Evolutionary conservation across 2,113 vertebrate genomes (phyloP), one percentile per base, ranked within the genome.

Genomic region (Spea bombifrons): DNA sequence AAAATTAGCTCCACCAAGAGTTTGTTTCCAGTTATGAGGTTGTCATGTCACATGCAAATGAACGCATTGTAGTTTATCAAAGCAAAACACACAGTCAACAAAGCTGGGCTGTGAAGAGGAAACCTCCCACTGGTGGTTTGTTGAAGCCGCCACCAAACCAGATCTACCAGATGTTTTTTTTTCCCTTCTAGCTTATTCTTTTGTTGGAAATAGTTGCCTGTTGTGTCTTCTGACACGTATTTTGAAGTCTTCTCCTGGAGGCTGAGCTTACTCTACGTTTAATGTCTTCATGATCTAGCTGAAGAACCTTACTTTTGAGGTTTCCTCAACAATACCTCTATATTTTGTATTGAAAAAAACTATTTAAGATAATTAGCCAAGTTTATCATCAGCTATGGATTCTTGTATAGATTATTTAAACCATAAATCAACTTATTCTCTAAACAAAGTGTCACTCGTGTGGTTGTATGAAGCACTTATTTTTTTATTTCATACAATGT

Each of bases 161-260:
- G 88, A 89, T 86, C 90, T 90, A 91, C 91, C 90, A 92, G 90
- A 91, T 92, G 90, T 89, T 88, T 90, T 87, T 86, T 87, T 90
- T 90, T 90, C 91, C 92, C 90, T 86, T 86, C 85, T 83, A 87
- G 86, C 81, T 85, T 85, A 87, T 88, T 89, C 84, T 89, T 66
- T 55, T 83, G 76, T 79, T 77, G 82, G 81, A 81, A 87, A 84
- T 84, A 88, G 89, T 86, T 89, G 85, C 85, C 86, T 86, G 85
- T 83, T 82, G 83, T 83, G 83, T 86, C 83, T 88, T 75, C 50
- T 90, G 88, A 88, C 88, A 92, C 86, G 84, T 87, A 91, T 87
- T 90, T 90, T 90, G 89, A 90, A 90, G 90, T 88, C 90, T 88
- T 89, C 89, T 86, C 84, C 86, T 81, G 63, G 84, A 89, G 91